These are phyloP conservation scores for Nicator chloris DNA, from an alignment of 2,113 vertebrate species.

Conservation along the genomic window DNA sequence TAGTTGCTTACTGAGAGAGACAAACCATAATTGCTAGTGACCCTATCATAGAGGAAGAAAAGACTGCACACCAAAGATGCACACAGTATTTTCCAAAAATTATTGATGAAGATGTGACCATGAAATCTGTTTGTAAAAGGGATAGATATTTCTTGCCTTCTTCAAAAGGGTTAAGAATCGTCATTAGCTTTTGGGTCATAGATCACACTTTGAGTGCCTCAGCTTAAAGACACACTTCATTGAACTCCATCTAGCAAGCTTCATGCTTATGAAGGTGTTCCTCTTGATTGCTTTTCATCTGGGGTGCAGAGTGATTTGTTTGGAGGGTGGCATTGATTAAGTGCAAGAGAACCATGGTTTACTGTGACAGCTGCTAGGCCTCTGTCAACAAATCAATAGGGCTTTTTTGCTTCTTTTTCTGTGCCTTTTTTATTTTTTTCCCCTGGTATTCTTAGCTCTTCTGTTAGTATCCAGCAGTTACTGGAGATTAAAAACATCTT, in stretches of 20 bases:
- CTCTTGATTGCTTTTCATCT: slow-evolving; percentile 76
- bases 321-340: slow-evolving; percentile 77
- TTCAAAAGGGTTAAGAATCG: slow-evolving; percentile 64
- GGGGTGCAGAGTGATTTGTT: slow-evolving; percentile 63
- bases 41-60: background rate
- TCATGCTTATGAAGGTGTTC: slow-evolving; percentile 76
- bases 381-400: slow-evolving; percentile 66
- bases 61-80: background rate
- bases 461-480: slow-evolving; percentile 65
- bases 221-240: slow-evolving; percentile 71
- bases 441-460: slow-evolving; percentile 31
- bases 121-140: background rate
- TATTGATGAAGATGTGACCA: background rate
- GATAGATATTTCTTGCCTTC: background rate
- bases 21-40: background rate
- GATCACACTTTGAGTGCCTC: slow-evolving; percentile 52
- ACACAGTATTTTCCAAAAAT: background rate
- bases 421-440: background rate
- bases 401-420: background rate
- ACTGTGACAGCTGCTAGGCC: slow-evolving; percentile 71
- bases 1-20: background rate
- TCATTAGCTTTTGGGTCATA: slow-evolving; percentile 65
- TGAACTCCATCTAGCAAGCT: slow-evolving; percentile 69
- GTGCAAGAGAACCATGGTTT: slow-evolving; percentile 70
- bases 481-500: slow-evolving; percentile 64